Percentiles rank a stretch among this genome's conserved stretches.
Conservation (phyloP, 2,797 vertebrate species). For the Peromyscus melanophrys region DNA sequence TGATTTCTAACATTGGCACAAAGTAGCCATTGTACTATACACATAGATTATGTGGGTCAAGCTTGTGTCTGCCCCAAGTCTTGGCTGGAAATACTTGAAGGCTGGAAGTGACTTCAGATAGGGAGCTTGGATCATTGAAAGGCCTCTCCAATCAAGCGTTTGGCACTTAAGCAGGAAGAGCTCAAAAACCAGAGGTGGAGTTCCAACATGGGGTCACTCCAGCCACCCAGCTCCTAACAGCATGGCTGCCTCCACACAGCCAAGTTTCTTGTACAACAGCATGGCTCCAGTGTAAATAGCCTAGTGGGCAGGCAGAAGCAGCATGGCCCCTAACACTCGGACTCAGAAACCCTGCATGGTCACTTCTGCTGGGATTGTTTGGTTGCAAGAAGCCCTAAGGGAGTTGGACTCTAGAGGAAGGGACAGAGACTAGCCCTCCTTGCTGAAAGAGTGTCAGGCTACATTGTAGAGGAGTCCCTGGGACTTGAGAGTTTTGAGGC, state of each 20-base stretch:
- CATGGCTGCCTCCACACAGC: neutral
- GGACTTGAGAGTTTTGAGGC: constrained; percentile 17
- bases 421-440: neutral
- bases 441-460: neutral
- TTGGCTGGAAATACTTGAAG: neutral
- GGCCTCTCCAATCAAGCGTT: neutral
- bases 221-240: neutral
- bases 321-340: neutral
- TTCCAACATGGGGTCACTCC: rapidly evolving
- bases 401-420: neutral
- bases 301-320: neutral
- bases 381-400: neutral
- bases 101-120: neutral
- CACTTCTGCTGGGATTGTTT: neutral
- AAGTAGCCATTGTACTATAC: neutral
- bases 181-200: neutral
- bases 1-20: neutral
- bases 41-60: neutral
- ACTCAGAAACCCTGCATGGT: neutral
- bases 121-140: neutral
- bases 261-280: neutral
- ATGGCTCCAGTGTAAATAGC: neutral
- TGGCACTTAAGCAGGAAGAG: neutral
- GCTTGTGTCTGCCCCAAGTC: neutral
- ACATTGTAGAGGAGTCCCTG: neutral